These are phyloP conservation scores for Apamea crenata DNA, from an alignment of 2,888 invertebrate genomes.

Conservation along the genomic window DNA sequence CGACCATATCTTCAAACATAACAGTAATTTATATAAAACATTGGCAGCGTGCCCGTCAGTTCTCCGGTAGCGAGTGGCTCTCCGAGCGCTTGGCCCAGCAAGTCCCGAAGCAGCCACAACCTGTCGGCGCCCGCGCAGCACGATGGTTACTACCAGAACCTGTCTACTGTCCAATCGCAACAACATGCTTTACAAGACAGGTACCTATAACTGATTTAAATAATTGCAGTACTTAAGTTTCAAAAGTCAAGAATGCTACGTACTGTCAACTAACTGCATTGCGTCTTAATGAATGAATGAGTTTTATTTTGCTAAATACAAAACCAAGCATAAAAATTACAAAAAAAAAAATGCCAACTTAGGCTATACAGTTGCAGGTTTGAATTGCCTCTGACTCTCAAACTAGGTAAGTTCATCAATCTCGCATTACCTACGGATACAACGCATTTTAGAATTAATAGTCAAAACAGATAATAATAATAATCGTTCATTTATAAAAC, in stretches of 20 bases:
- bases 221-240: not conserved
- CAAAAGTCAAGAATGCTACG: not conserved
- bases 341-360: not conserved
- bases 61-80: constrained; percentile 63
- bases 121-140: constrained; percentile 78
- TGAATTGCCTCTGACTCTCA: not conserved
- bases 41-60: constrained; percentile 57
- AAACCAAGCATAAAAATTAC: too few species aligned
- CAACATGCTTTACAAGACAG: constrained; percentile 81
- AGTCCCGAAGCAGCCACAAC: constrained; percentile 88
- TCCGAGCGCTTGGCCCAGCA: constrained; percentile 81
- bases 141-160: constrained; percentile 91
- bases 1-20: not conserved
- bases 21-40: not conserved
- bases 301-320: not conserved
- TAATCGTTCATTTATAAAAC: not conserved
- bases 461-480: not conserved
- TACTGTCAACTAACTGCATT: too few species aligned
- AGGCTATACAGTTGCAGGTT: not conserved
- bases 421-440: not conserved
- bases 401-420: not conserved
- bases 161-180: constrained; percentile 90
- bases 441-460: too few species aligned
- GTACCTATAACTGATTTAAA: constrained; percentile 44
- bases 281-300: not conserved